Conservation (phyloP, 2,888 invertebrate genomes). For the Osmoderma eremita region DNA sequence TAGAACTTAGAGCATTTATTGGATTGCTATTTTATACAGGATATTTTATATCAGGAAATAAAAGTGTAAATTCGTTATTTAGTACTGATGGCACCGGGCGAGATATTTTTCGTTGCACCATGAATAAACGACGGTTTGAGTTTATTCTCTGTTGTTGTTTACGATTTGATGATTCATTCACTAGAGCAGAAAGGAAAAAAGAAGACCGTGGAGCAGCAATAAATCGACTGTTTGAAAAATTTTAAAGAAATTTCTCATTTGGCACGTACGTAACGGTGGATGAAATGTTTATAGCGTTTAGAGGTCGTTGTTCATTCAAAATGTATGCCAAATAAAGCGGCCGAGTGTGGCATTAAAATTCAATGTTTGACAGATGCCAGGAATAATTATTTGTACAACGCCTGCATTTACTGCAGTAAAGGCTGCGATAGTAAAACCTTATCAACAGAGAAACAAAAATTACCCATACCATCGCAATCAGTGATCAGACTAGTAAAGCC, state of each 20-base stretch:
- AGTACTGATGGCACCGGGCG: slow-evolving; percentile 25
- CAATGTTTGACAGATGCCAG: slow-evolving; percentile 48
- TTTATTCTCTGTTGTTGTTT: slow-evolving; percentile 37
- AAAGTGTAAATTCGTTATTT: slow-evolving; percentile 2
- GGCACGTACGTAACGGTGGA: slow-evolving; percentile 28
- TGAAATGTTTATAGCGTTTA: slow-evolving; percentile 43
- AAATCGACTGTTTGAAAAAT: too few species aligned
- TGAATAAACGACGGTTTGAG: background rate
- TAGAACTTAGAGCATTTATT: slow-evolving; percentile 13
- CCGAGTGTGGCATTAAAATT: slow-evolving; percentile 18
- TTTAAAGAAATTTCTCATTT: slow-evolving; percentile 1
- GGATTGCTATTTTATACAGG: slow-evolving; percentile 2
- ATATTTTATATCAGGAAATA: slow-evolving; percentile 6
- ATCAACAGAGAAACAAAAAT: slow-evolving; percentile 27
- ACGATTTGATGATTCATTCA: slow-evolving; percentile 46
- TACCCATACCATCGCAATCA: slow-evolving; percentile 37
- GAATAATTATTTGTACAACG: slow-evolving; percentile 47
- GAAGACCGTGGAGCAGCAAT: slow-evolving; percentile 40
- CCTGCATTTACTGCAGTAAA: slow-evolving; percentile 49
- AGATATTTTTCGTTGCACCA: slow-evolving; percentile 18
- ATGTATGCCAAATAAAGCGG: slow-evolving; percentile 50
- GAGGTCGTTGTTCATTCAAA: slow-evolving; percentile 44
- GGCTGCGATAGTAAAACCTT: slow-evolving; percentile 43
- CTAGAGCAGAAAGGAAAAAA: slow-evolving; percentile 43
- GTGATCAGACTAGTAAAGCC: slow-evolving; percentile 37